Conservation (phyloP, 2,113 vertebrate species). For the Leptosomus discolor region DNA sequence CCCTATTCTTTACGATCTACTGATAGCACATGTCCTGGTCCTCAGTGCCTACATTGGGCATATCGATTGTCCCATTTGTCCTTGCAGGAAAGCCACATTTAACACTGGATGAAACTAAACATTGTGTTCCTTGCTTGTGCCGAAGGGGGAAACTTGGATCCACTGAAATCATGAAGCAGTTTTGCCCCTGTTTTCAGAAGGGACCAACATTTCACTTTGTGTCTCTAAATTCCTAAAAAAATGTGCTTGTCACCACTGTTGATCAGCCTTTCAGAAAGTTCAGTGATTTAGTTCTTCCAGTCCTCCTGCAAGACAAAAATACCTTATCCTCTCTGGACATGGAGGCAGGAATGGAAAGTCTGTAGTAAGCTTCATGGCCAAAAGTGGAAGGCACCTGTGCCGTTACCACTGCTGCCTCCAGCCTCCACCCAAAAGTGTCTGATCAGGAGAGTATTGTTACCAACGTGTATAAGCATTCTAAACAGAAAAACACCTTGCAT, state of each 20-base stretch:
- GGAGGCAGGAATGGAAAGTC: not conserved
- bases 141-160: not conserved
- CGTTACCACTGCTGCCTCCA: rapidly evolving
- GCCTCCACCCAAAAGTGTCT: not conserved
- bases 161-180: not conserved
- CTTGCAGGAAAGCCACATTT: rapidly evolving
- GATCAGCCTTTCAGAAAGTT: not conserved
- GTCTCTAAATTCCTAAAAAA: not conserved
- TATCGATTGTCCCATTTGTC: rapidly evolving
- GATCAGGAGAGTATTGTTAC: not conserved
- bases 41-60: not conserved
- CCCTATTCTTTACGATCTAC: not conserved
- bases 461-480: not conserved
- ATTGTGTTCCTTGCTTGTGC: not conserved
- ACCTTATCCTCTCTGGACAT: not conserved
- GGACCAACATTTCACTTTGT: not conserved
- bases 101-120: not conserved
- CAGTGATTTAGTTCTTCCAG: not conserved
- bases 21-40: not conserved
- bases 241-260: rapidly evolving
- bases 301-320: not conserved
- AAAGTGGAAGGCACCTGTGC: not conserved
- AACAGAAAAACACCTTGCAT: not conserved
- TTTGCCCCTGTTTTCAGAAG: not conserved
- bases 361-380: not conserved